Conservation (phyloP, 2,113 vertebrate genomes). For the Suricata suricatta region DNA sequence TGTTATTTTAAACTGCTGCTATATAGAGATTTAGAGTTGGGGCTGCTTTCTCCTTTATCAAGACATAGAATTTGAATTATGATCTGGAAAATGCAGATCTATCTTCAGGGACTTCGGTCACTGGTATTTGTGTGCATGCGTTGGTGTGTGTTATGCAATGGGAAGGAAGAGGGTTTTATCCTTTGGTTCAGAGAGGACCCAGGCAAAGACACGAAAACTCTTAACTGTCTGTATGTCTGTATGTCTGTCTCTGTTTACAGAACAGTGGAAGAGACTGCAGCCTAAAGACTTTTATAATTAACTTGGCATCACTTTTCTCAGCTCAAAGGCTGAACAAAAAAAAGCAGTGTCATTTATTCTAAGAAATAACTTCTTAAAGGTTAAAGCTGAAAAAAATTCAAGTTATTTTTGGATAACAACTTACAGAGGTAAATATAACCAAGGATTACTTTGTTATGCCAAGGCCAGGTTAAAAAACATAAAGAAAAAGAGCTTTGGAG, state of each 20-base stretch:
- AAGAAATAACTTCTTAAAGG: slow-evolving; percentile 81
- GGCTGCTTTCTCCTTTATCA: slow-evolving; percentile 73
- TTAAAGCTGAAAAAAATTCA: slow-evolving; percentile 79
- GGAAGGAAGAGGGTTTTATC: slow-evolving; percentile 80
- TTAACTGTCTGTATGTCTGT: slow-evolving; percentile 75
- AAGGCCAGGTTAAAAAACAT: slow-evolving; percentile 55
- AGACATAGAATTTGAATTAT: slow-evolving; percentile 75
- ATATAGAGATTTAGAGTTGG: slow-evolving; percentile 77
- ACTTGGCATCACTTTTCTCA: slow-evolving; percentile 79
- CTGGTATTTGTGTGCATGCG: slow-evolving; percentile 71
- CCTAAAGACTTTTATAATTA: slow-evolving; percentile 83
- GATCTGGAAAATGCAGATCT: slow-evolving; percentile 79
- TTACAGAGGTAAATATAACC: slow-evolving; percentile 78
- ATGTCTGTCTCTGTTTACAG: slow-evolving; percentile 77
- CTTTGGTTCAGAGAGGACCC: slow-evolving; percentile 79
- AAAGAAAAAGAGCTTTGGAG: slow-evolving; percentile 47
- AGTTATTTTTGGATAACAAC: slow-evolving; percentile 68
- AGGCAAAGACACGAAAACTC: slow-evolving; percentile 80
- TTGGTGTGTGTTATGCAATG: slow-evolving; percentile 85
- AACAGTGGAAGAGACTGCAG: slow-evolving; percentile 80
- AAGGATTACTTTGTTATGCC: slow-evolving; percentile 66
- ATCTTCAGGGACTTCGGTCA: slow-evolving; percentile 80
- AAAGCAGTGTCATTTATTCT: slow-evolving; percentile 74
- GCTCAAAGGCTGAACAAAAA: slow-evolving; percentile 72
- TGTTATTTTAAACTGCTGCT: slow-evolving; percentile 67